Percentiles rank a stretch among this genome's conserved stretches.
phyloP scores from a whole-genome alignment of 1,140 invertebrate species.

The Alviniconcha marisindica region DNA sequence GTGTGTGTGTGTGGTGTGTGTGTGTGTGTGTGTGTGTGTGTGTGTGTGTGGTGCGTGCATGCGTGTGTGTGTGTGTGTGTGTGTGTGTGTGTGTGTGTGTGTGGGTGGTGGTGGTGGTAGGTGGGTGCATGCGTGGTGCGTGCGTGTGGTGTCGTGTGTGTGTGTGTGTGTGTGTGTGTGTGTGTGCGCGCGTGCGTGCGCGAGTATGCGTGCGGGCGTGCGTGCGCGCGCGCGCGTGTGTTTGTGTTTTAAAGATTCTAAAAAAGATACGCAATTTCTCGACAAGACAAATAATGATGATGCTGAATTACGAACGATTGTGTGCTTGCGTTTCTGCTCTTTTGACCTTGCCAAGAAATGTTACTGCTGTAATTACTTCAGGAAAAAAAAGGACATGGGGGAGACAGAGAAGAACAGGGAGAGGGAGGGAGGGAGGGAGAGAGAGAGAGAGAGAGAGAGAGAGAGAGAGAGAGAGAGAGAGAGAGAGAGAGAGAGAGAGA shows the following conservation, averaged over 20 bases:
- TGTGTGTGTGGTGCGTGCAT: slow-evolving; percentile 4
- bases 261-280: too few relatives aligned
- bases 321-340: background rate
- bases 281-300: background rate
- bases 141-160: background rate
- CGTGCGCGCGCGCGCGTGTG: too few relatives aligned
- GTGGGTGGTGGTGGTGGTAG: background rate
- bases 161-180: background rate
- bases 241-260: too few relatives aligned
- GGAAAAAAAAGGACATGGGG: background rate
- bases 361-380: too few relatives aligned
- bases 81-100: slow-evolving; percentile 8
- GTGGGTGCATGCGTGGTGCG: background rate
- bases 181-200: too few relatives aligned
- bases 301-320: background rate
- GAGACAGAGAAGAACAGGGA: background rate
- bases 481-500: background rate
- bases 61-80: background rate
- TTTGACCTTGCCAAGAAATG: too few relatives aligned
- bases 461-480: slow-evolving; percentile 5
- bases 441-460: slow-evolving; percentile 10
- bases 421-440: background rate
- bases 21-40: slow-evolving; percentile 8
- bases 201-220: too few relatives aligned
- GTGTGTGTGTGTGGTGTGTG: background rate